Evolutionary conservation across 2,888 invertebrate genomes (phyloP).

Genomic region (Proisotoma minuta): DNA sequence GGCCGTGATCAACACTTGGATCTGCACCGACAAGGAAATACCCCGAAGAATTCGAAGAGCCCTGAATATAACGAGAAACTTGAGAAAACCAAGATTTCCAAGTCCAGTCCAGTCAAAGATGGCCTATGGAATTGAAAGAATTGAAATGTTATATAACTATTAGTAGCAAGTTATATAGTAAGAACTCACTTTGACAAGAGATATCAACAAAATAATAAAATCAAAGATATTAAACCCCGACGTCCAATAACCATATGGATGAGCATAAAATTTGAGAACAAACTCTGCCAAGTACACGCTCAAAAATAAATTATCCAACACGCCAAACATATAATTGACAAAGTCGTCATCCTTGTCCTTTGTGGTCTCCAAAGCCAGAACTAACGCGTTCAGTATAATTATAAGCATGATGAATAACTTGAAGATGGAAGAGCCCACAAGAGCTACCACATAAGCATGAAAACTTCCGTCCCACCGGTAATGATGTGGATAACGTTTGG

Average conservation of each 20-base stretch:
- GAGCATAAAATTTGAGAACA: constrained; percentile 36
- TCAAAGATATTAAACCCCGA: constrained; percentile 45
- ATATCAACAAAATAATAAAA: constrained; percentile 36
- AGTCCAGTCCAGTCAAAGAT: constrained; percentile 29
- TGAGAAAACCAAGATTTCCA: constrained; percentile 22
- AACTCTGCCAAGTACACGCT: constrained; percentile 13
- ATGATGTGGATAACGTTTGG: constrained; percentile 23
- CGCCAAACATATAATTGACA: constrained; percentile 19
- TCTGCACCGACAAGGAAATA: constrained; percentile 41
- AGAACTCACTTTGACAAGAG: constrained; percentile 29
- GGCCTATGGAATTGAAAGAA: constrained; percentile 6
- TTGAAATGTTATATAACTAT: background rate
- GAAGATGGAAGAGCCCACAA: constrained; percentile 34
- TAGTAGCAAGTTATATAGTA: background rate
- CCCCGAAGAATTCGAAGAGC: constrained; percentile 42
- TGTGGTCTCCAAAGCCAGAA: constrained; percentile 39
- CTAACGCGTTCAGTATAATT: constrained; percentile 37
- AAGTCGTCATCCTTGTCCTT: constrained; percentile 1
- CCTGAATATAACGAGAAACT: constrained; percentile 34
- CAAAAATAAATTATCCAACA: constrained; percentile 29
- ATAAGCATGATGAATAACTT: constrained; percentile 35
- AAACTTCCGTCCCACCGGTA: constrained; percentile 27
- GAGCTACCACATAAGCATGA: constrained; percentile 33
- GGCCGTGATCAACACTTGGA: constrained; percentile 41
- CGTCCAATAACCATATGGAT: constrained; percentile 40